Evolutionary conservation across 2,113 vertebrate genomes (phyloP), one percentile per base, ranked within the genome.

Genomic region (Plectropomus leopardus): DNA sequence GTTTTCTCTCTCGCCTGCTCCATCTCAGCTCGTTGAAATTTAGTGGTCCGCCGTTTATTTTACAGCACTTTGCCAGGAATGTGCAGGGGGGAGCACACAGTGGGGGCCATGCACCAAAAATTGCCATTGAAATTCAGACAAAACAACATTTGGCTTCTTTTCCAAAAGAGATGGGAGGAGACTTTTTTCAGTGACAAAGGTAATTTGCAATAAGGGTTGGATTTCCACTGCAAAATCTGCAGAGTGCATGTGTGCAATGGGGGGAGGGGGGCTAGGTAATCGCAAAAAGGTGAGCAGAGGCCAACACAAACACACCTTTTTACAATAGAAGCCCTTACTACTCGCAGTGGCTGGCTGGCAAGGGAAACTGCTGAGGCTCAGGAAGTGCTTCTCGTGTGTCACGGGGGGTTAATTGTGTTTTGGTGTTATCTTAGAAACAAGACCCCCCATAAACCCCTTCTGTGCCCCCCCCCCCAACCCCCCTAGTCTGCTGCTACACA

Each of bases 381-480:
- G 92, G 89, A 94, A 93, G 90, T 80, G 30, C 61, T 86, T 93
- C 93, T 94, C 87, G 13, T 70, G 87, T 92, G 85, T 92, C 90
- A 73, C 66, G 48, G 68, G 85, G 84, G 91, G 91, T 91, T 93
- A 91, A 94, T 94, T 94, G 90, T 94, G 89, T 92, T 94, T 94
- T 88, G 74, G 72, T 94, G 89, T 94, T 95, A 93, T 95, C 86
- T 90, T 95, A 91, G 94, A 86, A 95, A 94, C 53, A 45, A 79
- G 88, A 93, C 83, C 86, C 90, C 89, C 80, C 60, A 79, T 81
- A 85, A 77, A 85, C 76, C 72, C 55, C 64, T 84, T 83, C 80
- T 76, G 60, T 26, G 8, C 76, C 73, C 53, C 50, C 73, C 53
- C 50, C n/a, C 36, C 14, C 8, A 69, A 76, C 65, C 42, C 59